Evolutionary conservation across 2,113 vertebrate genomes (phyloP).

Genomic region (Ceyx melanurus): DNA sequence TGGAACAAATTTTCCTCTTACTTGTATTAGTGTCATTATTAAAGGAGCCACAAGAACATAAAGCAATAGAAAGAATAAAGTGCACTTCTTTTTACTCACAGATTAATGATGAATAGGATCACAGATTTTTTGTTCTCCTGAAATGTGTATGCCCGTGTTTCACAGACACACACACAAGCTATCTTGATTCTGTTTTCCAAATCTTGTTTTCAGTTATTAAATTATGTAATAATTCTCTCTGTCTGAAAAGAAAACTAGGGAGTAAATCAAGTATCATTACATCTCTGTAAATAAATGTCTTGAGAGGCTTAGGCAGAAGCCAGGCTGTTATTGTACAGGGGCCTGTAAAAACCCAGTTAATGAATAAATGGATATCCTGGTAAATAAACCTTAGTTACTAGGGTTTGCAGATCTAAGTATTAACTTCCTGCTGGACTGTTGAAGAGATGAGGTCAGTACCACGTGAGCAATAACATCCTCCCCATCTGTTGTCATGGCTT

Average conservation of each 20-base stretch:
- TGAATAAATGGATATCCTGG: background rate
- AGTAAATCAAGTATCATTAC: background rate
- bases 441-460: background rate
- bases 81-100: background rate
- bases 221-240: background rate
- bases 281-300: background rate
- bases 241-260: background rate
- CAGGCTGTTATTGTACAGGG: background rate
- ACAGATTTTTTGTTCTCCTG: background rate
- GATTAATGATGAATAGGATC: background rate
- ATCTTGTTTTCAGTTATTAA: background rate
- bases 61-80: background rate
- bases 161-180: background rate
- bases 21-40: background rate
- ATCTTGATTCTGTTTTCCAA: background rate
- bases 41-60: background rate
- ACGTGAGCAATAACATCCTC: background rate
- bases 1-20: background rate
- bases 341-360: background rate
- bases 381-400: background rate
- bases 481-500: background rate
- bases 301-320: background rate
- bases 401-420: background rate
- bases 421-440: background rate
- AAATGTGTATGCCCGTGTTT: rapidly evolving